Evolutionary conservation across 2,888 invertebrate species (phyloP), one percentile per base, ranked within the genome.

Genomic region (Nymphalis c-album): DNA sequence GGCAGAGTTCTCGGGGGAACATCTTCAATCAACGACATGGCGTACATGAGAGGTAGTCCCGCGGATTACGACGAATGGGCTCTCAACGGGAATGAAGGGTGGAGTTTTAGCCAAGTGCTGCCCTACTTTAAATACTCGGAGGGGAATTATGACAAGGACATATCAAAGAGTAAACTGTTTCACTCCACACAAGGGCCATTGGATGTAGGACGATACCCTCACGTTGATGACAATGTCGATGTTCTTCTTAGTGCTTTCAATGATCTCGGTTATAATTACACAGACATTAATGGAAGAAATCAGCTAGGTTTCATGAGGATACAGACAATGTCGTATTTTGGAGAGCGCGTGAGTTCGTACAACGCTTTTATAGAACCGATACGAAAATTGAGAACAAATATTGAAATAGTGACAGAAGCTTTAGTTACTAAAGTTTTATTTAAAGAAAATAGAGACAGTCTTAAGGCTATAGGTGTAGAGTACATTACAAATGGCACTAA

Each of bases 41-140:
- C 90, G 7, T 92, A 92, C 75, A 87, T 91, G 78, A 81, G 92
- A 71, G 92, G 92, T 6, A 91, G 86, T 71, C 87, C 90, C 13
- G 90, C 89, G 0, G 92, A 92, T 70, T 92, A 89, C 73, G 91
- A 92, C 40, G 91, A 90, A 73, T 92, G 92, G 92, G 85, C 88
- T 6, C 77, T 87, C 16, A 81, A 78, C 55, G 92, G 91, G 2
- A 91, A 91, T 67, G 86, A 90, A 4, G 92, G 88, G 17, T 92
- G 92, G 92, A 84, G 85, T 64, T 92, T 81, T 72, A 83, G 75
- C 6, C 82, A 90, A 74, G 78, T 92, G 6, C 79, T 92, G 1
- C 90, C 90, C 16, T 92, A 85, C 76, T 92, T 91, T 75, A 92
- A 91, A 75, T 89, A 92, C 71, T 92, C 92, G 1, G 92, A 92